Evolutionary conservation across 2,797 vertebrate genomes (phyloP).

Genomic region (Acanthis flammea): DNA sequence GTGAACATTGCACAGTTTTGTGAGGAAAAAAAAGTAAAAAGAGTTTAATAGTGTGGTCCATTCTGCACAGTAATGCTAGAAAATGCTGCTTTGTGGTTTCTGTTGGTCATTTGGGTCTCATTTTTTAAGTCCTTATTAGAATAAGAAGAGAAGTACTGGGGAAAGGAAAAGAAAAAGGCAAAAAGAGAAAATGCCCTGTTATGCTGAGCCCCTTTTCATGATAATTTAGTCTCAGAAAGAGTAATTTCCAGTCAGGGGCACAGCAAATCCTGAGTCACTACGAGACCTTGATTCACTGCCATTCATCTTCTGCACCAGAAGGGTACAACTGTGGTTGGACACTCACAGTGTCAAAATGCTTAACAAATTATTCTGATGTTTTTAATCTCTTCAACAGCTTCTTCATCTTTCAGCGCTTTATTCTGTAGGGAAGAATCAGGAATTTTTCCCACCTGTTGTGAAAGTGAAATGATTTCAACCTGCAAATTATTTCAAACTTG

Average conservation of each 20-base stretch:
- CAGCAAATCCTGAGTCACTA: not conserved
- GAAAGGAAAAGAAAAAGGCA: not conserved
- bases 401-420: not conserved
- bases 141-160: not conserved
- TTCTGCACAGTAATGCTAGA: not conserved
- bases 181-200: not conserved
- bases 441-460: not conserved
- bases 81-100: not conserved
- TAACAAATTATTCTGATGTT: conserved; percentile 12
- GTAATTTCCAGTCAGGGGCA: not conserved
- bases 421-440: not conserved
- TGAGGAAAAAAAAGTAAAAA: not conserved
- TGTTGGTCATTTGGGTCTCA: not conserved
- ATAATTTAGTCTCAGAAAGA: not conserved
- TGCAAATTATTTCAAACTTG: not conserved
- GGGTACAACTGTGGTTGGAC: not conserved
- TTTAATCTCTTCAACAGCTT: conserved; percentile 22
- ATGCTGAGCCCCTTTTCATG: not conserved
- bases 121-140: not conserved
- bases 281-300: not conserved
- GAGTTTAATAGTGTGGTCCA: not conserved
- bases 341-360: not conserved
- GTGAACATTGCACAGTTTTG: not conserved
- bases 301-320: not conserved
- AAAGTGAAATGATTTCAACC: not conserved